phyloP scores from a whole-genome alignment of 2,113 vertebrate species.

The Polyodon spathula region DNA sequence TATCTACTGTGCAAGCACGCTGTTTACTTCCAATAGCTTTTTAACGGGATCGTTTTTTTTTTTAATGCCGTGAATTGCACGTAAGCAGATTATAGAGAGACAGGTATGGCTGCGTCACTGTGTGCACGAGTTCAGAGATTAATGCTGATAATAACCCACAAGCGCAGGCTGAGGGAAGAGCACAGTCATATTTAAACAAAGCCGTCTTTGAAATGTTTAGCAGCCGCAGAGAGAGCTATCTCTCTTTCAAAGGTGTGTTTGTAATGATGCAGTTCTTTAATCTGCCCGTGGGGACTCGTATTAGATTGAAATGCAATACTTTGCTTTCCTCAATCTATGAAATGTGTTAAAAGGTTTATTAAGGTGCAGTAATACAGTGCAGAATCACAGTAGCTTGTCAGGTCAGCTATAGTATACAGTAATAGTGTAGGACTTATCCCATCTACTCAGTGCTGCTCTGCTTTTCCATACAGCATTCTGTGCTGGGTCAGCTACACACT shows the following conservation, averaged over 20 bases:
- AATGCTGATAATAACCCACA: constrained; percentile 51
- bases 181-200: constrained; percentile 32
- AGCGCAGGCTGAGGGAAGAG: constrained; percentile 37
- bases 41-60: constrained; percentile 13
- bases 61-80: constrained; percentile 42
- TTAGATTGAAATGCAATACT: too few relatives aligned
- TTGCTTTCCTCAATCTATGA: too few relatives aligned
- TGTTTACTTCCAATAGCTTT: background rate
- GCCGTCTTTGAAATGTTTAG: constrained; percentile 37
- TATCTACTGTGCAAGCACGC: background rate
- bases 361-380: too few relatives aligned
- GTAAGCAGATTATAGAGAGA: constrained; percentile 45
- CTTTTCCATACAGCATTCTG: too few relatives aligned
- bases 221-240: background rate
- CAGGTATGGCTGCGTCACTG: constrained; percentile 39
- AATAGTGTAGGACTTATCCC: too few relatives aligned
- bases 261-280: background rate
- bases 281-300: background rate
- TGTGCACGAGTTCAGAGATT: constrained; percentile 46
- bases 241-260: background rate
- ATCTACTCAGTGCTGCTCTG: too few relatives aligned
- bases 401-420: too few relatives aligned
- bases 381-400: too few relatives aligned
- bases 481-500: too few relatives aligned
- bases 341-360: too few relatives aligned